Percentiles rank a stretch among this genome's conserved stretches.
Evolutionary conservation across 2,113 vertebrate genomes (phyloP).

Genomic region (Cephalopholis sonnerati): DNA sequence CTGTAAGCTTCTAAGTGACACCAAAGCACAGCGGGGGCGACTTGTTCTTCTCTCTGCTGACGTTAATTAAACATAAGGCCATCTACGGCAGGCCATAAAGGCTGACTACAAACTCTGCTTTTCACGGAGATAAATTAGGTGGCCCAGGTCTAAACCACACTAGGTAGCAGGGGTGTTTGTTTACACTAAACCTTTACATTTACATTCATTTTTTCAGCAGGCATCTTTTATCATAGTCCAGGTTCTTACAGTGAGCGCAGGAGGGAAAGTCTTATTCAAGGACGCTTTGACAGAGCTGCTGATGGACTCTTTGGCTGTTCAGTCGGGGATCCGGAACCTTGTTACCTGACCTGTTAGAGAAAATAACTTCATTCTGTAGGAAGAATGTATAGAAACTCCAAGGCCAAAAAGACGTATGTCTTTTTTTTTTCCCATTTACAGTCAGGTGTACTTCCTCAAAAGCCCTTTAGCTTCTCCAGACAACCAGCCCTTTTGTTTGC

Average conservation of each 20-base stretch:
- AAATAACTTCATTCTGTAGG: not conserved
- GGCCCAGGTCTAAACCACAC: not conserved
- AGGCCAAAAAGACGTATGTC: not conserved
- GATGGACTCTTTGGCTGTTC: slow-evolving; percentile 2
- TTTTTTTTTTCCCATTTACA: not conserved
- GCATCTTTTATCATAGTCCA: not conserved
- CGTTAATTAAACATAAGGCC: slow-evolving; percentile 57
- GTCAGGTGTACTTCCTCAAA: slow-evolving; percentile 3
- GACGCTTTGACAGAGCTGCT: slow-evolving; percentile 4
- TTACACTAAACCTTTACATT: slow-evolving; percentile 42
- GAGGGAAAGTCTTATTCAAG: not conserved
- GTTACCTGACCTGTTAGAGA: not conserved
- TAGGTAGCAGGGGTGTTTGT: slow-evolving; percentile 12
- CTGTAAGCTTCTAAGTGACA: slow-evolving; percentile 54
- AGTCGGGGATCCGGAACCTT: not conserved
- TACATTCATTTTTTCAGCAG: not conserved
- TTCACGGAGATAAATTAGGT: slow-evolving; percentile 36
- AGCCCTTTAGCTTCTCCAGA: slow-evolving; percentile 13
- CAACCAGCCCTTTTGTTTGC: slow-evolving; percentile 11
- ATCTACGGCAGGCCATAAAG: slow-evolving; percentile 16
- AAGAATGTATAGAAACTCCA: not conserved
- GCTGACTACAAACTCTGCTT: slow-evolving; percentile 11
- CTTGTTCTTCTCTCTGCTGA: slow-evolving; percentile 39
- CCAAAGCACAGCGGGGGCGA: slow-evolving; percentile 57
- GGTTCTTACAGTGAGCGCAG: not conserved